Percentiles rank a stretch among this genome's conserved stretches.
These are phyloP conservation scores for Ormyrus nitidulus DNA, from an alignment of 2,888 invertebrate genomes.

Conservation along the genomic window DNA sequence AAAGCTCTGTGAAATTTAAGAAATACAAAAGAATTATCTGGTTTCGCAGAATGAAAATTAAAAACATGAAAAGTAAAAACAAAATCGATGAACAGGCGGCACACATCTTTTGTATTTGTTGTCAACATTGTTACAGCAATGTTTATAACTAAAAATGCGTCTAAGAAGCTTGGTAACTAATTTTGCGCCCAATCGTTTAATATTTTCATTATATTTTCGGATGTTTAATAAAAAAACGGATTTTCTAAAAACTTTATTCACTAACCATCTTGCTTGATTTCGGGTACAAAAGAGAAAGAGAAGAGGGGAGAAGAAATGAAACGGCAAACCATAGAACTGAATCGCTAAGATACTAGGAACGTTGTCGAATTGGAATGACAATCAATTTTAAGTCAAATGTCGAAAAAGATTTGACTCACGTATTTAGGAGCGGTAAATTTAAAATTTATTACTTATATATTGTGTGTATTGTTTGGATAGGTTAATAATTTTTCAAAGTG, in stretches of 20 bases:
- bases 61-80: conserved; percentile 1
- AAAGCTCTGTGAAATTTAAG: too few species aligned
- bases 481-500: too few species aligned
- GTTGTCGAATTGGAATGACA: too few species aligned
- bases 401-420: conserved; percentile 10
- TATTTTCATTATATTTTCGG: conserved; percentile 18
- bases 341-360: conserved; percentile 7
- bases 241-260: conserved; percentile 39
- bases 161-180: conserved; percentile 12
- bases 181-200: background rate
- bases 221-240: conserved; percentile 48
- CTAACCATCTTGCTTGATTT: conserved; percentile 56
- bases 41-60: background rate
- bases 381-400: background rate
- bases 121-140: conserved; percentile 11
- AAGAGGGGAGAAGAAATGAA: background rate
- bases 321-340: background rate
- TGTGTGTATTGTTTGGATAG: too few species aligned
- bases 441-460: background rate
- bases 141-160: conserved; percentile 17
- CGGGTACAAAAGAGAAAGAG: conserved; percentile 38
- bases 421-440: conserved; percentile 21
- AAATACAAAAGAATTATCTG: too few species aligned
- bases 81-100: background rate
- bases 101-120: conserved; percentile 35